phyloP scores from a whole-genome alignment of 1,140 invertebrate species.

The Steinernema feltiae region DNA sequence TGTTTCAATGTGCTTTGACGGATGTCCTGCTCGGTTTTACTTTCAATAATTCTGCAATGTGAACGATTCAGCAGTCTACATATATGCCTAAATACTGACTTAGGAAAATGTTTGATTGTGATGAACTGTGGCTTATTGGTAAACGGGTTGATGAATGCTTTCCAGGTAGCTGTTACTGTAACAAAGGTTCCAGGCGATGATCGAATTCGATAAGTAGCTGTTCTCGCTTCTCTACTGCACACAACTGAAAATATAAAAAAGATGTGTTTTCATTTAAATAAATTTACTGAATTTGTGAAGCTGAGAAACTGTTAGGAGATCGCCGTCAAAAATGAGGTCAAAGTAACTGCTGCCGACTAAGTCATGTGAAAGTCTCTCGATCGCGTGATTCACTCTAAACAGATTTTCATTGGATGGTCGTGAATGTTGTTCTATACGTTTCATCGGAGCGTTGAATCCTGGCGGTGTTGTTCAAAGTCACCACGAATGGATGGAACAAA shows the following conservation, averaged over 20 bases:
- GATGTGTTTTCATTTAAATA: not conserved
- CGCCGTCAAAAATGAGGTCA: not conserved
- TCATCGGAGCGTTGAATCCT: not conserved
- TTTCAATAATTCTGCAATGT: not conserved
- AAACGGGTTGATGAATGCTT: not conserved
- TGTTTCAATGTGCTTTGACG: not conserved
- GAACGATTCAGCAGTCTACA: not conserved
- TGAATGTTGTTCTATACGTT: not conserved
- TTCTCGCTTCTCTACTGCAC: not conserved
- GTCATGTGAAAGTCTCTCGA: not conserved
- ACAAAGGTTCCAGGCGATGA: not conserved
- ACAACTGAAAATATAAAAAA: not conserved
- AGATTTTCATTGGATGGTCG: not conserved
- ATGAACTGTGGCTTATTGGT: not conserved
- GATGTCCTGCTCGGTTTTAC: not conserved
- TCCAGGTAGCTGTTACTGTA: not conserved
- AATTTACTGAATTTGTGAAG: not conserved
- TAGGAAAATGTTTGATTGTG: not conserved
- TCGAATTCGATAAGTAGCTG: not conserved
- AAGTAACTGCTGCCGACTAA: not conserved
- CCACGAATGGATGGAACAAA: not conserved
- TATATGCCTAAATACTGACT: not conserved
- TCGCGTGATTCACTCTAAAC: not conserved
- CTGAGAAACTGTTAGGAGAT: not conserved
- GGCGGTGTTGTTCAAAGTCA: not conserved